These are phyloP conservation scores for Falco novaeseelandiae DNA, from an alignment of 2,797 vertebrate genomes.

Conservation along the genomic window DNA sequence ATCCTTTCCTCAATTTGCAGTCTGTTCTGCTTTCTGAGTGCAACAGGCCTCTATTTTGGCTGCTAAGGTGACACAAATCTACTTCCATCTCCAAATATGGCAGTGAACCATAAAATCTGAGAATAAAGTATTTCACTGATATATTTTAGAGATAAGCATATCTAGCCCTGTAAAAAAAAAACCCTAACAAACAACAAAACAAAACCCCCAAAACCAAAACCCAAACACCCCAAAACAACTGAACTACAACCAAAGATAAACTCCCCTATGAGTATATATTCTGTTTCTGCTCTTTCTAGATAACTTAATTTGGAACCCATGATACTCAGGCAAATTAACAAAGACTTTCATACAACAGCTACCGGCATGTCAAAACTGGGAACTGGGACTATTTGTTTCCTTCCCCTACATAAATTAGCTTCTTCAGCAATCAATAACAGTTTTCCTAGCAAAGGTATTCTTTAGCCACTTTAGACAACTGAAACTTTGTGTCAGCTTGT, in stretches of 20 bases:
- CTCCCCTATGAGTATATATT: not conserved
- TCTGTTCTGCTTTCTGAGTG: not conserved
- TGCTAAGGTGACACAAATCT: not conserved
- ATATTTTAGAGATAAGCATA: not conserved
- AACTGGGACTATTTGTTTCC: not conserved
- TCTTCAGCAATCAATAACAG: not conserved
- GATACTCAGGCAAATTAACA: not conserved
- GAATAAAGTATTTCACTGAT: not conserved
- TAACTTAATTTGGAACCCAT: not conserved
- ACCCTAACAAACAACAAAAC: not conserved
- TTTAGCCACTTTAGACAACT: not conserved
- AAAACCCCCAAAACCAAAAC: no score
- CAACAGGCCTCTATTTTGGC: not conserved
- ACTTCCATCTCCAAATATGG: not conserved
- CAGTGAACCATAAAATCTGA: not conserved
- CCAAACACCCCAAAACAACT: no score
- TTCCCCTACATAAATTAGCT: not conserved
- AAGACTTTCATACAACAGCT: not conserved
- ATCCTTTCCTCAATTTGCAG: not conserved
- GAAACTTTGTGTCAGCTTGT: not conserved
- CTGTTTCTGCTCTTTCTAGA: not conserved
- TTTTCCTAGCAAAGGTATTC: not conserved
- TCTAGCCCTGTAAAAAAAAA: not conserved
- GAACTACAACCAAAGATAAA: not conserved
- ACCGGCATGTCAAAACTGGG: not conserved